Conservation (phyloP, 2,797 vertebrate species). For the Dicrostonyx torquatus region DNA sequence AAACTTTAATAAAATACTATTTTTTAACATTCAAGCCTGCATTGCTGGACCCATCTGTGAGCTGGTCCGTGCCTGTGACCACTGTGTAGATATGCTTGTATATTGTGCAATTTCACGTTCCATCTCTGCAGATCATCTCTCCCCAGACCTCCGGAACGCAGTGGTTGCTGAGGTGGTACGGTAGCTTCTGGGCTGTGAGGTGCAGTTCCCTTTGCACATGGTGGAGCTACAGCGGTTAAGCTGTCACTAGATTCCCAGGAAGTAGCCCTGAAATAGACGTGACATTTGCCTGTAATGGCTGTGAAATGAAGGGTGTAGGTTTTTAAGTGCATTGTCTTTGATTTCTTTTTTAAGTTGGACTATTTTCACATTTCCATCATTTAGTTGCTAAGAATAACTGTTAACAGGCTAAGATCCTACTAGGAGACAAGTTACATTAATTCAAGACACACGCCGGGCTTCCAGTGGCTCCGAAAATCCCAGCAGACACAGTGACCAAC, state of each 20-base stretch:
- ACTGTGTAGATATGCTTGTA: background rate
- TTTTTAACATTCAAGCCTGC: conserved; percentile 19
- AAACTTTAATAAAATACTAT: conserved; percentile 19
- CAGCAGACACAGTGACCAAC: background rate
- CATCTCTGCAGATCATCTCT: background rate
- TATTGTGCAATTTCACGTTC: conserved; percentile 11
- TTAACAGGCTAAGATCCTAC: conserved; percentile 43
- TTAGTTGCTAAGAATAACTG: conserved; percentile 60
- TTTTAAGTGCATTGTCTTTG: conserved; percentile 23
- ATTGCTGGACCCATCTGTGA: conserved; percentile 6
- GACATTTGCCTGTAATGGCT: conserved; percentile 66
- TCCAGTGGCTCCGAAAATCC: background rate
- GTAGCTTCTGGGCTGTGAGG: background rate
- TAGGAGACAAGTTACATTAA: conserved; percentile 28
- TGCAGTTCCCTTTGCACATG: conserved; percentile 24
- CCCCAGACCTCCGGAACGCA: background rate
- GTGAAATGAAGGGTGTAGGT: conserved; percentile 57
- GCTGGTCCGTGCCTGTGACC: background rate
- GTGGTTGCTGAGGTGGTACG: background rate
- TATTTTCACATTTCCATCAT: conserved; percentile 62
- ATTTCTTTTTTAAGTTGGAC: conserved; percentile 60
- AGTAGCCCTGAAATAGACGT: conserved; percentile 64
- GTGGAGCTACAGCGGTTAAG: conserved; percentile 10
- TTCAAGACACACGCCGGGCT: background rate
- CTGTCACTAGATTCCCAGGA: conserved; percentile 50